phyloP scores from a whole-genome alignment of 2,888 invertebrate genomes.

The Standfussiana lucernea region DNA sequence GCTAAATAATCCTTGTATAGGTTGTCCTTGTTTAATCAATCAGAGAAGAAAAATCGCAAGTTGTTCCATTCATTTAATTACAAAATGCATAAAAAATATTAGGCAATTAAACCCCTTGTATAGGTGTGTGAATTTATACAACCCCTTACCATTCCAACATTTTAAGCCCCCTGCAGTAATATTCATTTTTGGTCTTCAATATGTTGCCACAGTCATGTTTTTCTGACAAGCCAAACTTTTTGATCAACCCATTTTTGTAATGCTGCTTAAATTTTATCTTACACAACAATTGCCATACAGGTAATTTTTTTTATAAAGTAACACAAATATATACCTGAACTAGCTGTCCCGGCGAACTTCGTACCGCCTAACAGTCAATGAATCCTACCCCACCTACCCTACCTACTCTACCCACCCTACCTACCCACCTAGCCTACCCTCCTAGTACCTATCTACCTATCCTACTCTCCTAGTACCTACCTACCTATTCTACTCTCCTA shows the following conservation, averaged over 20 bases:
- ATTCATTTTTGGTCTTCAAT: background rate
- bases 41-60: slow-evolving; percentile 40
- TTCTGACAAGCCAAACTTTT: background rate
- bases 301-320: too few species aligned
- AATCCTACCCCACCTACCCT: too few species aligned
- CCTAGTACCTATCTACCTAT: too few species aligned
- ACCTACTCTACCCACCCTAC: too few species aligned
- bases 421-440: too few species aligned
- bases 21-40: slow-evolving; percentile 3
- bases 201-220: background rate
- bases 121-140: background rate
- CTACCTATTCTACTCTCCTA: too few species aligned
- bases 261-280: background rate
- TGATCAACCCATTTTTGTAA: background rate
- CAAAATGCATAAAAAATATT: slow-evolving; percentile 22
- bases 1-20: background rate
- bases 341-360: too few species aligned
- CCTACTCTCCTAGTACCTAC: too few species aligned
- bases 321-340: too few species aligned
- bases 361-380: too few species aligned
- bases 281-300: background rate
- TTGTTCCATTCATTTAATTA: slow-evolving; percentile 2
- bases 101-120: slow-evolving; percentile 3
- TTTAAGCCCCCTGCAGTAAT: background rate
- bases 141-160: background rate